phyloP scores from a whole-genome alignment of 2,888 invertebrate genomes.

The Zaprionus obscuricornis region DNA sequence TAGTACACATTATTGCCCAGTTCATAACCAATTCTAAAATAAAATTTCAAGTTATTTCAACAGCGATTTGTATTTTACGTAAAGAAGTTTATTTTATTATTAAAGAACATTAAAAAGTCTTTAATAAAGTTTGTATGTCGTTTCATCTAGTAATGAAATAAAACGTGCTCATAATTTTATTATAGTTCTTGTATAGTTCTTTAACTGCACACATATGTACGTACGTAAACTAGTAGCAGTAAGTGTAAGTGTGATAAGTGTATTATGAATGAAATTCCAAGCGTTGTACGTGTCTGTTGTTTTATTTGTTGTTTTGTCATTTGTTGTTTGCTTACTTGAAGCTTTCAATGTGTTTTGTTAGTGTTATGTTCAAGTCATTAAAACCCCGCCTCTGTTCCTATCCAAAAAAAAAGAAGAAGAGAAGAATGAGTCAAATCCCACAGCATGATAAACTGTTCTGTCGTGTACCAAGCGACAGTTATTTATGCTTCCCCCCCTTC shows the following conservation, averaged over 20 bases:
- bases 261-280: constrained; percentile 53
- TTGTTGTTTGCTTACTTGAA: constrained; percentile 24
- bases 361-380: constrained; percentile 69
- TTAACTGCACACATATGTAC: constrained; percentile 11
- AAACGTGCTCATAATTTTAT: too few species aligned
- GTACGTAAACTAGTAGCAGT: constrained; percentile 3
- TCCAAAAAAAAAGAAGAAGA: background rate
- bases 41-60: too few species aligned
- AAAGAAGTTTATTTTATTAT: too few species aligned
- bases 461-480: constrained; percentile 6
- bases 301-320: constrained; percentile 33
- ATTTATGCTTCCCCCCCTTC: background rate
- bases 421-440: constrained; percentile 61
- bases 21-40: too few species aligned
- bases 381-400: too few species aligned
- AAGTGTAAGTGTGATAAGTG: too few species aligned
- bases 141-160: too few species aligned
- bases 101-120: too few species aligned
- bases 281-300: constrained; percentile 19
- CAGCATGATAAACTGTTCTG: constrained; percentile 51
- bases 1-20: too few species aligned
- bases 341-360: constrained; percentile 1
- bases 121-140: too few species aligned
- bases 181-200: too few species aligned
- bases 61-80: too few species aligned